Evolutionary conservation across 2,797 vertebrate species (phyloP), one percentile per base, ranked within the genome.

Genomic region (Myotis planiceps): DNA sequence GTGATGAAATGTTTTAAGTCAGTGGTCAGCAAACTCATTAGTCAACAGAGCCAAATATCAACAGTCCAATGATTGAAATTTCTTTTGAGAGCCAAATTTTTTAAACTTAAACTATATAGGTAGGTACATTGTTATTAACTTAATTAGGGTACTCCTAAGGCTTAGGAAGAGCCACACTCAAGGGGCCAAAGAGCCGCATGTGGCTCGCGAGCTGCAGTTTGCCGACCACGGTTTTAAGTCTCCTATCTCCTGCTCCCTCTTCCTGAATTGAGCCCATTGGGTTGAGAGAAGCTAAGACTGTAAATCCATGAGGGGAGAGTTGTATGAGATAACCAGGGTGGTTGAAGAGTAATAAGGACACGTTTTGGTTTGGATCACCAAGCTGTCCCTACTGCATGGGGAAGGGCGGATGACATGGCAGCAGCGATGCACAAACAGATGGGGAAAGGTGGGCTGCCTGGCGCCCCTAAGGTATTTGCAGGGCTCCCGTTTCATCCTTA

Each of bases 391-490:
- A 8, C 45, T 39, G 37, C 47, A 39, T 37, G 13, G 47, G 21
- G 13, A 1, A 21, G 18, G 23, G 65, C 45, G 23, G 18, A 2
- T 9, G 25, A 5, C 19, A 63, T 1, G 16, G 19, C n/a, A 49
- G 25, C 9, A 29, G 27, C 27, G 6, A 32, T 29, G 9, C 27
- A n/a, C 42, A 79, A 58, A 49, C 34, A 65, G 45, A 25, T 29
- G 8, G 25, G 34, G 27, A 49, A 75, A 86, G 37, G n/a, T 13
- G n/a, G 32, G 2, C 18, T 51, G 18, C 39, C 42, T n/a, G 0
- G 0, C 0, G 1, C 42, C 45, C 32, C 47, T 72, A 9, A 10
- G 21, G 8, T 18, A 15, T 10, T 2, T 21, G 25, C 10, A 34
- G n/a, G 15, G 5, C 42, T 87, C 27, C 9, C 6, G 0, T 9